Base-by-base conservation (phyloP, 2,113 vertebrate genomes). In the Ranitomeya imitator region DNA sequence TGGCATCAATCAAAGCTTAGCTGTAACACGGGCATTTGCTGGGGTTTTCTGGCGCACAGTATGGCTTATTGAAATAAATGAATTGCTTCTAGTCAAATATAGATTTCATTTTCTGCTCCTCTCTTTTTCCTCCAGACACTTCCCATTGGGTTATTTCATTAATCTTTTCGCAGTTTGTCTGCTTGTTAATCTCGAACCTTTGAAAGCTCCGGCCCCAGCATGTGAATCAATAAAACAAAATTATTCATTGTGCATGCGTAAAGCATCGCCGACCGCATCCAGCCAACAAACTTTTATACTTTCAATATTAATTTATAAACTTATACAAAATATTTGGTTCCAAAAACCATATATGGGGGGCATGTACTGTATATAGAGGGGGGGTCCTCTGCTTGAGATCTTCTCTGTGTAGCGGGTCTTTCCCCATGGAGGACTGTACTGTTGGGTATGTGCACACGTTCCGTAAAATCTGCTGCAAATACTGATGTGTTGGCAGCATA, bases 1-100 rank as follows among this genome's bases (percentile, higher is more conserved):
- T 79, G 12, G 57, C 89, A 63, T 79, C 79, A 89, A 88, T 79
- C n/a, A 88, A 90, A 85, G 6, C 13, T 67, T 81, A 90, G 86
- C 5, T 78, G 69, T 76, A 31, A 7, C 52, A 52, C 88, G 0
- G 74, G 13, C 51, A 67, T 83, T 91, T 90, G 82, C 89, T 84
- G 74, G 54, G 84, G 14, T 85, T 60, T 65, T 26, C 82, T 67
- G 52, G 82, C 12, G n/a, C 54, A 37, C 2, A 60, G 18, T 57
- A 85, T 79, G 19, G 85, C 79, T 85, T 85, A 83, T 26, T 91
- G 55, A 90, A 89, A 91, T 88, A 18, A 92, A 90, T 87, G 84
- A 85, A 88, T 89, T 82, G 91, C 21, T 37, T 89, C 88, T 89
- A 52, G 84, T 52, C 65, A 90, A 90, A 91, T 63, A 13, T 26